phyloP scores from a whole-genome alignment of 2,888 invertebrate genomes.

The Scaptomyza parva region DNA sequence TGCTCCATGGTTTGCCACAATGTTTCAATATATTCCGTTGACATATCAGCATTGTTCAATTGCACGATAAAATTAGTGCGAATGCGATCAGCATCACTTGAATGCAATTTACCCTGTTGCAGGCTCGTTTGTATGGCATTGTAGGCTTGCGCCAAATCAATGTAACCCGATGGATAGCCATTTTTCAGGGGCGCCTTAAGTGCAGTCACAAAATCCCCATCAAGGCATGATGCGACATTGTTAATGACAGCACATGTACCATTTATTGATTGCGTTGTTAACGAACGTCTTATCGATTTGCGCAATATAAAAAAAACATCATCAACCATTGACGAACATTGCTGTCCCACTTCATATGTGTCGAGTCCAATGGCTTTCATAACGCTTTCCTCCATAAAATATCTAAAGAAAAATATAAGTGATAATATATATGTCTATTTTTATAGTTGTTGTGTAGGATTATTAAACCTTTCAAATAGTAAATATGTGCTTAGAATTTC shows the following conservation, averaged over 20 bases:
- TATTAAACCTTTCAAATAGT: conserved; percentile 90
- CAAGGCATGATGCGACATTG: conserved; percentile 94
- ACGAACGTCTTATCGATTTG: conserved; percentile 97
- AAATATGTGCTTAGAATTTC: conserved; percentile 95
- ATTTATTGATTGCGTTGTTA: conserved; percentile 96
- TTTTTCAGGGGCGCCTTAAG: conserved; percentile 89
- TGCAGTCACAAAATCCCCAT: conserved; percentile 92
- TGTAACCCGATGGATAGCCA: conserved; percentile 92
- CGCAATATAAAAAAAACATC: conserved; percentile 98
- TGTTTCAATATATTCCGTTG: conserved; percentile 95
- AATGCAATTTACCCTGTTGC: conserved; percentile 92
- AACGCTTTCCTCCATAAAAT: conserved; percentile 97
- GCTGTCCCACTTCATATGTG: conserved; percentile 89
- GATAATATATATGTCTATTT: not conserved
- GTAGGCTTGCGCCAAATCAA: conserved; percentile 92
- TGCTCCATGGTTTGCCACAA: conserved; percentile 91
- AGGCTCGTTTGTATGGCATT: conserved; percentile 92
- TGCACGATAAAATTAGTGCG: conserved; percentile 91
- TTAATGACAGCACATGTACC: conserved; percentile 98
- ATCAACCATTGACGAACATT: conserved; percentile 97
- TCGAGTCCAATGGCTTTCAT: conserved; percentile 95
- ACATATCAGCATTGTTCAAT: conserved; percentile 95
- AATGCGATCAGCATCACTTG: conserved; percentile 91
- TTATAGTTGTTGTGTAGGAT: no score
- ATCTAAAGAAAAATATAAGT: conserved; percentile 85